Evolutionary conservation across 1,140 invertebrate species (phyloP).

Genomic region (Leptinotarsa undecemlineata): DNA sequence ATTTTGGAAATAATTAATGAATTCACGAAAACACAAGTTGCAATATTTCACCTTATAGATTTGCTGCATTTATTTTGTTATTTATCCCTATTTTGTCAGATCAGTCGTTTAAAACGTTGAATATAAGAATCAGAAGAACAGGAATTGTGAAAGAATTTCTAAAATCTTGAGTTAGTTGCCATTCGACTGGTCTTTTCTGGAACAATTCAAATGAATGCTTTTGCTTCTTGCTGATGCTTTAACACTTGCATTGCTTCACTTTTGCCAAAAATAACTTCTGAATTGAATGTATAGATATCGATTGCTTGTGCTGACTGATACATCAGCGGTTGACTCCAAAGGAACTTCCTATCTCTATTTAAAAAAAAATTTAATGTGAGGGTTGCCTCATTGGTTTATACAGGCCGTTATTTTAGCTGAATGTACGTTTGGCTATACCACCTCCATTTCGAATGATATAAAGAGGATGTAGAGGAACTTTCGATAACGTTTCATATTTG

Average conservation of each 20-base stretch:
- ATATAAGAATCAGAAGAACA: constrained; percentile 28
- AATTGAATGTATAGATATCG: constrained; percentile 17
- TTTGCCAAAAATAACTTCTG: neutral
- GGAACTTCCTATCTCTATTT: neutral
- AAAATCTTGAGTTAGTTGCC: constrained; percentile 59
- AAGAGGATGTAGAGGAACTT: too few species aligned
- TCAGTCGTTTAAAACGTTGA: constrained; percentile 46
- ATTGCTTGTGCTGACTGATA: constrained; percentile 5
- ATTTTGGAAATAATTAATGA: constrained; percentile 44
- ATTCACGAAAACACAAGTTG: constrained; percentile 54
- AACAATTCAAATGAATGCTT: constrained; percentile 56
- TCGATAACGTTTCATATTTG: too few species aligned
- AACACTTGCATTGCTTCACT: constrained; percentile 48
- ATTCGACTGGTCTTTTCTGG: constrained; percentile 69
- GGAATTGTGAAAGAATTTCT: constrained; percentile 32
- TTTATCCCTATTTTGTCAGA: constrained; percentile 44
- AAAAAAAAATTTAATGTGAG: too few species aligned
- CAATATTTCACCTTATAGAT: constrained; percentile 55
- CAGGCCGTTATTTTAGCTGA: too few species aligned
- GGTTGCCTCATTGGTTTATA: too few species aligned
- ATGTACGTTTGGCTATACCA: too few species aligned
- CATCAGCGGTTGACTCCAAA: neutral
- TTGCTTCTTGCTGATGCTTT: constrained; percentile 51
- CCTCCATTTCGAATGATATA: too few species aligned
- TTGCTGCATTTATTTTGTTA: constrained; percentile 53